Evolutionary conservation across 2,797 vertebrate species (phyloP).

Genomic region (Eptatretus atami): DNA sequence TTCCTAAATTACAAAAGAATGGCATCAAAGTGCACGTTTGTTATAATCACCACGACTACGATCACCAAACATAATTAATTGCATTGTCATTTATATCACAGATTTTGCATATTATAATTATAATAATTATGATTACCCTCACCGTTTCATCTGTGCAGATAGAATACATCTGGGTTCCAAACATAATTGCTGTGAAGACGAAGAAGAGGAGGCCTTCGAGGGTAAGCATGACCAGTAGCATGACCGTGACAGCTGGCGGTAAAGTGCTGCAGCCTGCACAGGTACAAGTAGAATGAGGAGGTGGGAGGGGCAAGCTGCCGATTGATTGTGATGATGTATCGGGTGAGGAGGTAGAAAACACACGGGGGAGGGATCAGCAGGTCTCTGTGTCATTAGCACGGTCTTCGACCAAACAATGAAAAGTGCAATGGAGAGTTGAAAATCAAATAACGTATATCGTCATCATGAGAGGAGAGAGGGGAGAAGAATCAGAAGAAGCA

Average conservation of each 20-base stretch:
- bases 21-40: neutral
- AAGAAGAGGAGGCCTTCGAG: slow-evolving; percentile 83
- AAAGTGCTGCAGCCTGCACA: slow-evolving; percentile 70
- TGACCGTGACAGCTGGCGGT: slow-evolving; percentile 62
- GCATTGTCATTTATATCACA: no score
- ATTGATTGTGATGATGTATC: neutral
- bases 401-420: neutral
- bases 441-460: no score
- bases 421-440: neutral
- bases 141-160: slow-evolving; percentile 88
- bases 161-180: slow-evolving; percentile 86
- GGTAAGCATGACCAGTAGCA: slow-evolving; percentile 76
- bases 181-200: slow-evolving; percentile 90
- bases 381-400: neutral
- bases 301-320: neutral
- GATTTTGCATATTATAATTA: no score
- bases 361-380: neutral
- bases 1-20: neutral
- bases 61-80: no score
- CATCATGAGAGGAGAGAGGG: no score
- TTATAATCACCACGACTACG: neutral
- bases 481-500: no score
- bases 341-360: neutral
- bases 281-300: slow-evolving; percentile 9
- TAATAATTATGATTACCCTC: slow-evolving; percentile 12